These are phyloP conservation scores for Prietella phreatophila DNA, from an alignment of 2,113 vertebrate genomes.

Conservation along the genomic window DNA sequence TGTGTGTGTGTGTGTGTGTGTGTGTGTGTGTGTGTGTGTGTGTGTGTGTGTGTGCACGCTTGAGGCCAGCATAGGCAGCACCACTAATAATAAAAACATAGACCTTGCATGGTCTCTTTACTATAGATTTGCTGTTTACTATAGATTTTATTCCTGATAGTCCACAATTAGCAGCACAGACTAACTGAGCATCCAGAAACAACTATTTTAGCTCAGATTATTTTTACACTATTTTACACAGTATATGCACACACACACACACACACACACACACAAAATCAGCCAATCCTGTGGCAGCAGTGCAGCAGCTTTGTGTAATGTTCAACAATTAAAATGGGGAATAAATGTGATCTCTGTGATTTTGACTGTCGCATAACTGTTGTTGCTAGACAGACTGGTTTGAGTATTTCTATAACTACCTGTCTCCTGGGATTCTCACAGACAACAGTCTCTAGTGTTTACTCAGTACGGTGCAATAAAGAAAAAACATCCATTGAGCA, in stretches of 20 bases:
- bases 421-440: too few relatives aligned
- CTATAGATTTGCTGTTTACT: not conserved
- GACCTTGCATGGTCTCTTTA: not conserved
- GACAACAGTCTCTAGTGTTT: too few relatives aligned
- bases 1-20: not conserved
- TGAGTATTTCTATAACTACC: too few relatives aligned
- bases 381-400: too few relatives aligned
- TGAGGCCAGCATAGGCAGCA: not conserved
- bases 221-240: too few relatives aligned
- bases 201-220: not conserved
- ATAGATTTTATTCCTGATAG: not conserved
- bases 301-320: too few relatives aligned
- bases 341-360: too few relatives aligned
- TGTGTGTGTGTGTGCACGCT: not conserved
- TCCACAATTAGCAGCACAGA: not conserved
- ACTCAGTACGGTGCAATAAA: too few relatives aligned
- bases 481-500: too few relatives aligned
- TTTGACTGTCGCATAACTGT: too few relatives aligned
- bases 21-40: not conserved
- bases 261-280: not conserved
- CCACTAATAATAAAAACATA: slow-evolving; percentile 1
- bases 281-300: too few relatives aligned
- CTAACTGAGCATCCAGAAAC: not conserved
- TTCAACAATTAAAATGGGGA: too few relatives aligned
- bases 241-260: not conserved